Evolutionary conservation across 2,113 vertebrate genomes (phyloP).

Genomic region (Aptenodytes forsteri): DNA sequence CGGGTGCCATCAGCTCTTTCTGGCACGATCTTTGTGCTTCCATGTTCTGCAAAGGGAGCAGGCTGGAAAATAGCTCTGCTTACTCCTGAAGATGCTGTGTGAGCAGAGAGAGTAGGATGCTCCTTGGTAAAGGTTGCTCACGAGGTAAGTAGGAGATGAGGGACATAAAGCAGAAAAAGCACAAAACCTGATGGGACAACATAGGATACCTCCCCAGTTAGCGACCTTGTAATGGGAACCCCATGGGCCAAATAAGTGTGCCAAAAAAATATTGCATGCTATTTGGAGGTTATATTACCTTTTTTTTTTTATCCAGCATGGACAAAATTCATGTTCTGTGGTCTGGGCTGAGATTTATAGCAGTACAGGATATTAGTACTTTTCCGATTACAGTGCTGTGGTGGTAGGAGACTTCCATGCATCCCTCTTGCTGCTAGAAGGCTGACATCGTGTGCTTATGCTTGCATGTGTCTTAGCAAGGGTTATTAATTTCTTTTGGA

Average conservation of each 20-base stretch:
- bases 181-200: neutral
- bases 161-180: neutral
- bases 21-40: neutral
- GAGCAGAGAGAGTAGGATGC: neutral
- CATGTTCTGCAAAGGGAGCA: neutral
- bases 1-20: accelerated
- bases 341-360: neutral
- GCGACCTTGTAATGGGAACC: neutral
- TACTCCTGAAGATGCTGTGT: neutral
- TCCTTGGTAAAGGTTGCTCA: neutral
- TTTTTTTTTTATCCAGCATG: neutral
- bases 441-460: neutral
- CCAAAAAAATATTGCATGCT: neutral
- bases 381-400: neutral
- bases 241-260: neutral
- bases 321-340: conserved; percentile 11
- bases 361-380: neutral
- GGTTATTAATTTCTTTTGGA: neutral
- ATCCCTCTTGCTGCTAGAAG: neutral
- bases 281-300: neutral
- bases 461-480: neutral
- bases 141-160: neutral
- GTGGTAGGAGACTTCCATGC: neutral
- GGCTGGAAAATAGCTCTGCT: neutral
- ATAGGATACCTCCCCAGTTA: neutral